Conservation (phyloP, 2,888 invertebrate species). For the Seladonia tumulorum region DNA sequence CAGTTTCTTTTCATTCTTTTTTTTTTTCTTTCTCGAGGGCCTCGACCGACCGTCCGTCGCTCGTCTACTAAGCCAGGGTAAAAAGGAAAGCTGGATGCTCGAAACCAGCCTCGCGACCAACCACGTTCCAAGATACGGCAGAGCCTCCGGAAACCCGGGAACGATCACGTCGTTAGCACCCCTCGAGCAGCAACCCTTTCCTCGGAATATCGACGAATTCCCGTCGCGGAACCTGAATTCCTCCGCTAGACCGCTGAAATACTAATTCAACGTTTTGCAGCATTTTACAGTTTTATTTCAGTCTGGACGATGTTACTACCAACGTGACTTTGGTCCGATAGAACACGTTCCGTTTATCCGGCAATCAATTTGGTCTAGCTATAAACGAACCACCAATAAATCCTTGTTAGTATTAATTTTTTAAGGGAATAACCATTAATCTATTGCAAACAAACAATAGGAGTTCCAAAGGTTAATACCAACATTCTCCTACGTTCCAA, state of each 20-base stretch:
- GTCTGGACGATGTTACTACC: not conserved
- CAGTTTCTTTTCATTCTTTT: not conserved
- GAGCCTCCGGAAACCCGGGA: slow-evolving; percentile 24
- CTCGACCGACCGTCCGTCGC: not conserved
- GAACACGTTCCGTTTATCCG: no score
- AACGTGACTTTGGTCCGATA: no score
- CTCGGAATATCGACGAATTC: slow-evolving; percentile 28
- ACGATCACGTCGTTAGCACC: slow-evolving; percentile 55
- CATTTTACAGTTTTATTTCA: not conserved
- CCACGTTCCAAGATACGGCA: slow-evolving; percentile 28
- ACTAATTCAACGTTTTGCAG: not conserved
- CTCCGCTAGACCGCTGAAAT: not conserved
- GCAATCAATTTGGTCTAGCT: no score
- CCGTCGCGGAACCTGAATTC: not conserved
- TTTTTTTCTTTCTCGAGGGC: slow-evolving; percentile 5
- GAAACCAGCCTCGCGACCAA: not conserved
- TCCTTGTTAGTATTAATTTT: no score
- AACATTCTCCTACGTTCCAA: no score
- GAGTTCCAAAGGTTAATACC: no score
- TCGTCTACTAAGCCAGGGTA: not conserved
- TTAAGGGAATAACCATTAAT: no score
- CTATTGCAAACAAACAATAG: no score
- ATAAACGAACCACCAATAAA: no score
- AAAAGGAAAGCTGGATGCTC: not conserved
- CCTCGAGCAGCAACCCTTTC: slow-evolving; percentile 4